A percentile compares a stretch with the other conserved stretches of the same genome.
Conservation (phyloP, 2,797 vertebrate genomes). For the Tapera naevia region DNA sequence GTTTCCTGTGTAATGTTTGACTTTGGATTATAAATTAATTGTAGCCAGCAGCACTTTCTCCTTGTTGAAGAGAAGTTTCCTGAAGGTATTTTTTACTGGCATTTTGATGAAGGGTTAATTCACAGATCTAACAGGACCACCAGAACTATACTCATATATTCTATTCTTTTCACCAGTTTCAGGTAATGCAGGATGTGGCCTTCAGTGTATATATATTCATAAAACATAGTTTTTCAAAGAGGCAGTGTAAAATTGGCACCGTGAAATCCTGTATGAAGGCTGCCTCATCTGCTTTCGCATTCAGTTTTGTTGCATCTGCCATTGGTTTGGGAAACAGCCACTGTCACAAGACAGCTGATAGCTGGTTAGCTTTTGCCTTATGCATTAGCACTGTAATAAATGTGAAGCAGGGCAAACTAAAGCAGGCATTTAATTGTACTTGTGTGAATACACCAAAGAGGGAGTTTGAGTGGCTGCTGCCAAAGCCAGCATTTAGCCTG, state of each 20-base stretch:
- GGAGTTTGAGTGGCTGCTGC: background rate
- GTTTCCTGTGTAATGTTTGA: background rate
- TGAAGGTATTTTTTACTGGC: background rate
- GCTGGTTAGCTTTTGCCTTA: background rate
- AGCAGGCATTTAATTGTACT: background rate
- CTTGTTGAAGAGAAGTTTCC: slow-evolving; percentile 14
- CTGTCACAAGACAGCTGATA: background rate
- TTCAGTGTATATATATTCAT: background rate
- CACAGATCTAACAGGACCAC: background rate
- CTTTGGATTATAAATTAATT: background rate
- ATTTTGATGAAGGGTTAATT: background rate
- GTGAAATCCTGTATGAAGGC: background rate
- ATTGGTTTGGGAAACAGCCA: background rate
- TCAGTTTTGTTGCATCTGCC: background rate
- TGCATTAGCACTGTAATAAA: background rate
- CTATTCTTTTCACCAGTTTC: background rate
- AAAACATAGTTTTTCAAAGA: background rate
- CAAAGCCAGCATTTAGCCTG: background rate
- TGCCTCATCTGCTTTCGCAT: background rate
- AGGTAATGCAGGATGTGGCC: background rate
- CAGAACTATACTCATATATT: background rate
- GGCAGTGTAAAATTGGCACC: background rate
- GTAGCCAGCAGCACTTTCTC: slow-evolving; percentile 7
- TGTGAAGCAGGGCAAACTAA: background rate
- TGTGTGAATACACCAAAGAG: background rate